Evolutionary conservation across 2,888 invertebrate genomes (phyloP).

Genomic region (Ichneumoninae sp.): DNA sequence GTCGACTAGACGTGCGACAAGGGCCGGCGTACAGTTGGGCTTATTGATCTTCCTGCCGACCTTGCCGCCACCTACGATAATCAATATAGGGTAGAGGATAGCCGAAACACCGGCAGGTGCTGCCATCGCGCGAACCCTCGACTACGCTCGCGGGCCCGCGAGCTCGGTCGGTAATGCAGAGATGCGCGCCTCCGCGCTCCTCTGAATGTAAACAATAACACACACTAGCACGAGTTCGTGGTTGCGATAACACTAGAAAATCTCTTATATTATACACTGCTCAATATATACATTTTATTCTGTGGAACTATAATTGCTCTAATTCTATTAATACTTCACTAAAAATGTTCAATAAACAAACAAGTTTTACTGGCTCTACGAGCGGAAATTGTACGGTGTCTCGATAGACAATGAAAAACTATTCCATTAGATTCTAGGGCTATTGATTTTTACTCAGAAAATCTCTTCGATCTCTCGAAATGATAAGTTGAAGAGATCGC

Average conservation of each 20-base stretch:
- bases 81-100: constrained; percentile 75
- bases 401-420: not conserved
- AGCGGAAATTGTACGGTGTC: not conserved
- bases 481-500: not conserved
- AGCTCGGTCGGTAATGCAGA: constrained; percentile 49
- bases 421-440: not conserved
- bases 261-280: not conserved
- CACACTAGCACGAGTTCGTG: not conserved
- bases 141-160: not conserved
- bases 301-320: not conserved
- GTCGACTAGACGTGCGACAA: constrained; percentile 62
- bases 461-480: not conserved
- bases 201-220: constrained; percentile 33
- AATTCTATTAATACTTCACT: not conserved
- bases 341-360: not conserved
- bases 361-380: not conserved
- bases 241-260: not conserved
- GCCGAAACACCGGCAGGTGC: constrained; percentile 69
- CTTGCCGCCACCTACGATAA: constrained; percentile 82
- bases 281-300: not conserved
- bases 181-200: not conserved
- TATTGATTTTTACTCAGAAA: not conserved
- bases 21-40: constrained; percentile 71
- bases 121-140: constrained; percentile 71
- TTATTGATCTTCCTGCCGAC: constrained; percentile 83